Percentiles rank a stretch among this genome's conserved stretches.
phyloP scores from a whole-genome alignment of 2,797 vertebrate species.

The Periparus ater region DNA sequence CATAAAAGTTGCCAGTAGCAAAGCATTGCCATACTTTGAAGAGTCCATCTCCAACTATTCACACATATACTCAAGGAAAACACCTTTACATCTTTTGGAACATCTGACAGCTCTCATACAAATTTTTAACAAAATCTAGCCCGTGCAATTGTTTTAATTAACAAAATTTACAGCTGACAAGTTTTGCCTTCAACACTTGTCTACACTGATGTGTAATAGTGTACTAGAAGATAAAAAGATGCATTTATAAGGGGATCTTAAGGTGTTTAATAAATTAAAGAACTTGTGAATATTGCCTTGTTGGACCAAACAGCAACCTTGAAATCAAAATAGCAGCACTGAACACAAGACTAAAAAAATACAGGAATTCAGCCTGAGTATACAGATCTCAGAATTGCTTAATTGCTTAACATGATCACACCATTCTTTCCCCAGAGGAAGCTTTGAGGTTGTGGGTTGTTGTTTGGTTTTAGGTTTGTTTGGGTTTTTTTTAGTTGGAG shows the following conservation, averaged over 20 bases:
- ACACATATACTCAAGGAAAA: background rate
- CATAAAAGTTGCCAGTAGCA: background rate
- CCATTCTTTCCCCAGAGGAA: background rate
- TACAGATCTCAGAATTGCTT: background rate
- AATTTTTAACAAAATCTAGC: background rate
- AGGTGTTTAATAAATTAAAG: background rate
- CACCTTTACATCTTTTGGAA: background rate
- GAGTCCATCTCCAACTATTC: background rate
- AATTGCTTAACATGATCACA: background rate
- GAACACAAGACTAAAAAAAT: background rate
- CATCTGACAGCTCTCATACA: background rate
- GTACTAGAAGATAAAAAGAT: background rate
- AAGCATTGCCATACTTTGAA: background rate
- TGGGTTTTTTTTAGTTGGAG: background rate
- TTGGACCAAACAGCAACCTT: background rate
- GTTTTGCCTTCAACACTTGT: background rate
- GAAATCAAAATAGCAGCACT: background rate
- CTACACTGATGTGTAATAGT: background rate
- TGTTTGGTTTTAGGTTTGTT: background rate
- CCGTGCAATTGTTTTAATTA: slow-evolving; percentile 9
- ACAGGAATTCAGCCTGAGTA: background rate
- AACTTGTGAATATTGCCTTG: background rate
- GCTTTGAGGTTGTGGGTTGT: background rate
- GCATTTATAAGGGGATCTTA: background rate
- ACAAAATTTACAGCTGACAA: background rate